Percentiles rank a stretch among this genome's conserved stretches.
These are phyloP conservation scores for Cyprinodon brontotheroides DNA, from an alignment of 2,113 vertebrate species.

Conservation along the genomic window DNA sequence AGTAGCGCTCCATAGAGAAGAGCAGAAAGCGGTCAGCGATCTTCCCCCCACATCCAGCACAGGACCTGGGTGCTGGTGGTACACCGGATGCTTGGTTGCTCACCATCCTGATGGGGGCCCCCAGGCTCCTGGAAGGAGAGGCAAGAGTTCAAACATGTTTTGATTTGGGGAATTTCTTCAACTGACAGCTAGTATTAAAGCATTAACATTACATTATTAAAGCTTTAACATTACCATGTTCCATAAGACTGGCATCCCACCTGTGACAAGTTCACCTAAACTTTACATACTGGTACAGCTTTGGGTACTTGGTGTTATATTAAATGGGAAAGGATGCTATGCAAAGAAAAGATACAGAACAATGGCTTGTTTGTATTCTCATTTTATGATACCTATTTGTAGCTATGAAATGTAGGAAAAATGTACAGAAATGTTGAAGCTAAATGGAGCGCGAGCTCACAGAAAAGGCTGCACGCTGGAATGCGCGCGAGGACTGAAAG, in stretches of 20 bases:
- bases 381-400: not conserved
- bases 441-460: not conserved
- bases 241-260: not conserved
- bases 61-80: slow-evolving; percentile 70
- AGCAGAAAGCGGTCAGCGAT: slow-evolving; percentile 85
- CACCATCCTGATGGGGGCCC: slow-evolving; percentile 72
- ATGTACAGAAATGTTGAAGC: fast-evolving
- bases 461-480: not conserved
- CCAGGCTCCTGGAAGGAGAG: slow-evolving; percentile 35
- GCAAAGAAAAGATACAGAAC: not conserved
- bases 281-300: not conserved
- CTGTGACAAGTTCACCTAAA: not conserved
- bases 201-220: not conserved
- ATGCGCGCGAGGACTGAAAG: slow-evolving; percentile 21
- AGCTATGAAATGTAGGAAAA: not conserved
- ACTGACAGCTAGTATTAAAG: not conserved
- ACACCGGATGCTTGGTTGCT: slow-evolving; percentile 76
- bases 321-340: not conserved
- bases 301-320: not conserved
- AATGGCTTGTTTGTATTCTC: not conserved
- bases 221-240: not conserved
- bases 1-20: slow-evolving; percentile 86
- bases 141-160: not conserved
- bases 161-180: not conserved
- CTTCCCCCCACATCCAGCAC: slow-evolving; percentile 83